Percentiles rank a stretch among this genome's conserved stretches.
phyloP scores from a whole-genome alignment of 2,797 vertebrate species.

The Danio choprae region DNA sequence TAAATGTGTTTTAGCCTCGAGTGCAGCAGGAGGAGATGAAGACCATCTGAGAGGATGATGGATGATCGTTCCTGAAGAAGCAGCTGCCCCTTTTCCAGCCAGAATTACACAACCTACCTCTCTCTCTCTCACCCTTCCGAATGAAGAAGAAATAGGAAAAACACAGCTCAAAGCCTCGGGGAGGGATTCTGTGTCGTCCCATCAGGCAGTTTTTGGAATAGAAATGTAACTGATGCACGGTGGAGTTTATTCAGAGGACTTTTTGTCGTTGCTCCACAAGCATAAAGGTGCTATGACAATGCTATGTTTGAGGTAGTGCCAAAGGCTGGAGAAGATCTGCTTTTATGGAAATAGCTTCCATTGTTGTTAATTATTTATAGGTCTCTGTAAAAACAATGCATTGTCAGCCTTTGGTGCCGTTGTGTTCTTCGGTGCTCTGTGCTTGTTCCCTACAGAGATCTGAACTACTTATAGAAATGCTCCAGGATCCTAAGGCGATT shows the following conservation, averaged over 20 bases:
- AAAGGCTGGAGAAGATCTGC: conserved; percentile 67
- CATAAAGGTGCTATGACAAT: conserved; percentile 76
- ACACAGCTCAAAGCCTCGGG: conserved; percentile 64
- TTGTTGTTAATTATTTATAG: conserved; percentile 78
- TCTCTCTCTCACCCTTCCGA: conserved; percentile 15
- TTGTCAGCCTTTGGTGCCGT: conserved; percentile 62
- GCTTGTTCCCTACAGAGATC: conserved; percentile 51
- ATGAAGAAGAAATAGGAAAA: conserved; percentile 50
- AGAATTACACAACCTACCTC: conserved; percentile 50
- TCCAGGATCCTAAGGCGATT: conserved; percentile 43
- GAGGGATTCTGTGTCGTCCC: conserved; percentile 68
- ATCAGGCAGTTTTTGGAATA: conserved; percentile 73
- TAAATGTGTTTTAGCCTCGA: conserved; percentile 73
- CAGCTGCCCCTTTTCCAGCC: conserved; percentile 75
- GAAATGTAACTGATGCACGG: conserved; percentile 77
- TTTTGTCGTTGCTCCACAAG: conserved; percentile 75
- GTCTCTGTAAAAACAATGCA: conserved; percentile 60
- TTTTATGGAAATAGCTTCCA: conserved; percentile 73
- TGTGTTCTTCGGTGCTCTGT: conserved; percentile 35
- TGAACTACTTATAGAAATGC: conserved; percentile 60
- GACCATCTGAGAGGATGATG: conserved; percentile 72
- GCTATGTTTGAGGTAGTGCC: conserved; percentile 65
- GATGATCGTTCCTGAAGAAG: conserved; percentile 72
- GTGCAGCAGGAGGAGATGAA: conserved; percentile 70
- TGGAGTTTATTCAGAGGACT: conserved; percentile 77